Conservation (phyloP, 2,113 vertebrate species). For the Diadophis punctatus region DNA sequence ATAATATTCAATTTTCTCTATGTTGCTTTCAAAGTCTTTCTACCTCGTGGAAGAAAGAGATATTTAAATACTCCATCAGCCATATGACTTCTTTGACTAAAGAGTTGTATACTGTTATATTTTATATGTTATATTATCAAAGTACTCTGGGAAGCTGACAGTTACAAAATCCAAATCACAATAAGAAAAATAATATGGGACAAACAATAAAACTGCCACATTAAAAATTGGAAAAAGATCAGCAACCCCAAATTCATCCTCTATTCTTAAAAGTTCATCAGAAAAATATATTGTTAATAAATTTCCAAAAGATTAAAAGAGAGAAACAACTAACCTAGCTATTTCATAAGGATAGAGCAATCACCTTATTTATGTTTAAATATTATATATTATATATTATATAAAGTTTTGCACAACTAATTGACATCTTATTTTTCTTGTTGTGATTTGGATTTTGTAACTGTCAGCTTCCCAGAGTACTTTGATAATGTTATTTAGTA, state of each 20-base stretch:
- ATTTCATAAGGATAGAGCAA: not conserved
- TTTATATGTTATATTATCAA: not conserved
- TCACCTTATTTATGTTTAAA: not conserved
- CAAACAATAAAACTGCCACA: not conserved
- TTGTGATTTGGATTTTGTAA: not conserved
- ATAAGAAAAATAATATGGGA: not conserved
- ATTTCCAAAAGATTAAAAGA: not conserved
- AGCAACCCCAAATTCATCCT: not conserved
- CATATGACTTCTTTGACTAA: not conserved
- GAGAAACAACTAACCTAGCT: not conserved
- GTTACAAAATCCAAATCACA: not conserved
- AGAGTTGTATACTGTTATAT: not conserved
- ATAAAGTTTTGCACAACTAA: slow-evolving; percentile 3
- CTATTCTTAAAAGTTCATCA: not conserved
- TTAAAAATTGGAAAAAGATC: not conserved
- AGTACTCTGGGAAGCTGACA: not conserved
- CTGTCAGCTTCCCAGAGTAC: not conserved
- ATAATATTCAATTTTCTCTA: not conserved
- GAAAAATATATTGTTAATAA: not conserved
- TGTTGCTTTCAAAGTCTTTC: not conserved
- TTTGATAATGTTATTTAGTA: too few relatives aligned
- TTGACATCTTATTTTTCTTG: not conserved
- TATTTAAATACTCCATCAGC: not conserved
- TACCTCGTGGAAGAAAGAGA: not conserved
- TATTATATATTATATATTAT: too few relatives aligned